These are phyloP conservation scores for Myripristis murdjan DNA, from an alignment of 2,797 vertebrate species.

Conservation along the genomic window DNA sequence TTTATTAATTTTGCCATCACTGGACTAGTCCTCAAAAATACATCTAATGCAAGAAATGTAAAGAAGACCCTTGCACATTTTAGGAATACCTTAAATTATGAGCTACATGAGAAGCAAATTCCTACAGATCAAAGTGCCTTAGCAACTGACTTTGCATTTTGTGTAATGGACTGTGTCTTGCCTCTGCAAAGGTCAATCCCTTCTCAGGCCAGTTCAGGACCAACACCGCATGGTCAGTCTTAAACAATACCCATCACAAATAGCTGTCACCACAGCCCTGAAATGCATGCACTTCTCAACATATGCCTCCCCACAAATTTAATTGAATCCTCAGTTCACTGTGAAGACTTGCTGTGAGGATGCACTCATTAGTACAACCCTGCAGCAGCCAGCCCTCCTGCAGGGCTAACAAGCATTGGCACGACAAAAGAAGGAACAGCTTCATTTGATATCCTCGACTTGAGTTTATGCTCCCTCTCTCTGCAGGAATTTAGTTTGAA, in stretches of 20 bases:
- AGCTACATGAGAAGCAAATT: background rate
- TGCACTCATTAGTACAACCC: conserved; percentile 62
- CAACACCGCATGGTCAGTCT: conserved; percentile 33
- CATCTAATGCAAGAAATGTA: background rate
- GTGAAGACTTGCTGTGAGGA: conserved; percentile 26
- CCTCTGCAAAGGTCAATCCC: conserved; percentile 59
- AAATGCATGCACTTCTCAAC: conserved; percentile 27
- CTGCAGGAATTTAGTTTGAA: conserved; percentile 43
- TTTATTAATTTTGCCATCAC: background rate
- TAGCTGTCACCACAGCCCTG: conserved; percentile 4
- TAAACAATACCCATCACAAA: conserved; percentile 39
- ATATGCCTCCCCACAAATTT: conserved; percentile 3
- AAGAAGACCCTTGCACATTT: background rate
- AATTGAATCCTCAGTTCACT: conserved; percentile 23
- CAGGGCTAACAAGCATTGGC: conserved; percentile 9
- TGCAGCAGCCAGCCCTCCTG: background rate
- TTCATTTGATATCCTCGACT: conserved; percentile 68
- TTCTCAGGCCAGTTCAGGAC: conserved; percentile 16
- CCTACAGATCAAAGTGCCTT: background rate
- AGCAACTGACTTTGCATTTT: conserved; percentile 31
- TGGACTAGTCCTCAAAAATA: background rate
- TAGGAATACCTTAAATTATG: background rate
- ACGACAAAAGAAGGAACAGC: conserved; percentile 31
- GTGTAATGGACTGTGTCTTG: conserved; percentile 51
- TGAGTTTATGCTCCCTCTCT: conserved; percentile 50